Percentiles rank a stretch among this genome's conserved stretches.
Evolutionary conservation across 92 coral and sea anemone species (phyloP).

Genomic region (Muricea muricata): DNA sequence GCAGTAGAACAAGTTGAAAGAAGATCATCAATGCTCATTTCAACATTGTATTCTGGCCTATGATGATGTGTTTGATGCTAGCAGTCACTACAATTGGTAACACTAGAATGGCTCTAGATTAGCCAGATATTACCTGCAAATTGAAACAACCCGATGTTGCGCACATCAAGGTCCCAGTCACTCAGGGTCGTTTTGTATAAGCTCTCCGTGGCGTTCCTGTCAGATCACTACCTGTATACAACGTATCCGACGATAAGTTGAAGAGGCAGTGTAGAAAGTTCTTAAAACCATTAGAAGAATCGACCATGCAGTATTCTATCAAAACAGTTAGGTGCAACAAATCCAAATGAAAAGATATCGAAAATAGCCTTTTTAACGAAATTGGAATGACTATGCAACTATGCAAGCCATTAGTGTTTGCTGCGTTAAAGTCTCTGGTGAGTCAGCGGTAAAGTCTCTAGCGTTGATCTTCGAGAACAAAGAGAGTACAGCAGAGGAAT

Average conservation of each 20-base stretch:
- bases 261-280: constrained; percentile 17
- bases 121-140: constrained; percentile 18
- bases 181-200: constrained; percentile 25
- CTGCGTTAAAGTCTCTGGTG: constrained; percentile 10
- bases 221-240: neutral
- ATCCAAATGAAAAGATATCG: constrained; percentile 21
- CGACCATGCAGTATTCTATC: neutral
- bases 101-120: constrained; percentile 5
- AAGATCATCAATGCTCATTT: constrained; percentile 17
- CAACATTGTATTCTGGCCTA: constrained; percentile 31
- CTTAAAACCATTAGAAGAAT: constrained; percentile 23
- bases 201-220: constrained; percentile 22
- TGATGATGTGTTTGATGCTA: neutral
- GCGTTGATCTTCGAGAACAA: constrained; percentile 22
- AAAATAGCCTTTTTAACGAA: neutral
- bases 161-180: constrained; percentile 17
- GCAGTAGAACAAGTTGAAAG: constrained; percentile 18
- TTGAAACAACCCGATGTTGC: constrained; percentile 12
- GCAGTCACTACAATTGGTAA: constrained; percentile 33
- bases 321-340: neutral
- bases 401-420: constrained; percentile 24
- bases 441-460: constrained; percentile 3
- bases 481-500: constrained; percentile 22
- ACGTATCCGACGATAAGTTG: constrained; percentile 7
- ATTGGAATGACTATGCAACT: constrained; percentile 10